phyloP scores from a whole-genome alignment of 2,888 invertebrate species.

The Sminthurides aquaticus region DNA sequence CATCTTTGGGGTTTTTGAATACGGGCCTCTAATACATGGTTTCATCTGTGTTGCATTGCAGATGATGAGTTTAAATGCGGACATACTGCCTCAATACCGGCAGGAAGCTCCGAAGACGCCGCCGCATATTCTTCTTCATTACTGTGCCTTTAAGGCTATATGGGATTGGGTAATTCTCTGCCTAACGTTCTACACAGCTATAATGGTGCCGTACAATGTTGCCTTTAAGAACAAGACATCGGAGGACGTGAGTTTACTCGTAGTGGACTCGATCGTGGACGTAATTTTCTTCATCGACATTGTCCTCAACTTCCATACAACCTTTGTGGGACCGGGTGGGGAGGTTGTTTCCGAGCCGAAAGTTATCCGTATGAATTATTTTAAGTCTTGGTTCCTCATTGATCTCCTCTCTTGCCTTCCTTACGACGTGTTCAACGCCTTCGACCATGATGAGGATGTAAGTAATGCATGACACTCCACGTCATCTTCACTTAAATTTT shows the following conservation, averaged over 20 bases:
- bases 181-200: constrained; percentile 98
- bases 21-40: too few species aligned
- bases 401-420: constrained; percentile 98
- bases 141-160: constrained; percentile 98
- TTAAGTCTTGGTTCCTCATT: constrained; percentile 99
- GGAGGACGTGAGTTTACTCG: constrained; percentile 87
- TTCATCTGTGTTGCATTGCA: constrained; percentile 48
- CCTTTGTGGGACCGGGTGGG: constrained; percentile 83
- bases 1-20: too few species aligned
- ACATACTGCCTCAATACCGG: constrained; percentile 95
- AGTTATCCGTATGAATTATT: constrained; percentile 95
- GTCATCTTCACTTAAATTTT: neutral
- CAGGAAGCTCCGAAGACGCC: constrained; percentile 99
- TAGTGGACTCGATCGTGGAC: constrained; percentile 95
- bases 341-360: constrained; percentile 98
- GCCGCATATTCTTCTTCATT: constrained; percentile 97
- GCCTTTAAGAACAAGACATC: constrained; percentile 99
- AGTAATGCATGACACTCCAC: constrained; percentile 47
- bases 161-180: constrained; percentile 99
- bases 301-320: constrained; percentile 99
- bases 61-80: constrained; percentile 97
- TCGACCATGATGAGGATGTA: constrained; percentile 96
- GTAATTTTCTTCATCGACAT: constrained; percentile 99
- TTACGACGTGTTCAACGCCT: constrained; percentile 99
- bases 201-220: constrained; percentile 98